These are phyloP conservation scores for Hiodon tergisus DNA, from an alignment of 2,113 vertebrate genomes.

Conservation along the genomic window DNA sequence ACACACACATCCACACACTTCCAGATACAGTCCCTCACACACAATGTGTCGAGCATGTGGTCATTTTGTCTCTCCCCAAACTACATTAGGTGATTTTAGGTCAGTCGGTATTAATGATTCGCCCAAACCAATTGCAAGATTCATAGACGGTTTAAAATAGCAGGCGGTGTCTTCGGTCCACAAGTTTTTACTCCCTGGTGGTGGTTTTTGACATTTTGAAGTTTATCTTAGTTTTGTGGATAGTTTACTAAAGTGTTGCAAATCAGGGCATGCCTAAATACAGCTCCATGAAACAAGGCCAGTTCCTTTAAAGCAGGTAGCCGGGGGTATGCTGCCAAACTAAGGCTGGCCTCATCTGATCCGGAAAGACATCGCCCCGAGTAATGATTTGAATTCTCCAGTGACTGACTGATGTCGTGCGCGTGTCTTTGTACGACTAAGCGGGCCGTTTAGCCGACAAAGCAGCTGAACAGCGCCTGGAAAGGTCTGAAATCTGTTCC, in stretches of 20 bases:
- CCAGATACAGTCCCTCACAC: not conserved
- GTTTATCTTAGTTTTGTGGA: not conserved
- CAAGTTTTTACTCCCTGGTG: not conserved
- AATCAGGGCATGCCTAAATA: slow-evolving; percentile 20
- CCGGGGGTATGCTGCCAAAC: no score
- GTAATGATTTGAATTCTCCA: no score
- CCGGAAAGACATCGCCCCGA: no score
- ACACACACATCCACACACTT: not conserved
- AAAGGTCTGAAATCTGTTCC: no score
- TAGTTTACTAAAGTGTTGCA: not conserved
- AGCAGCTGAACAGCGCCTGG: no score
- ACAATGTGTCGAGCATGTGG: not conserved
- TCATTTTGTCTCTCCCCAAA: not conserved
- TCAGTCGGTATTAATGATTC: no score
- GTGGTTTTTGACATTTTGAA: not conserved
- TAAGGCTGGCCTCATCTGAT: no score
- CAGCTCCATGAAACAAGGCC: slow-evolving; percentile 6
- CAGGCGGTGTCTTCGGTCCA: not conserved
- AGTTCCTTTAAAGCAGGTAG: not conserved
- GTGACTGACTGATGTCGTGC: no score
- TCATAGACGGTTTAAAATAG: not conserved
- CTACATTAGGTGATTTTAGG: no score
- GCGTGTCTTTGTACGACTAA: no score
- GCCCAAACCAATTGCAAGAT: no score
- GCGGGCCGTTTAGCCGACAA: no score